Conservation (phyloP, 23 tunicate species). For the Corella eumyota region DNA sequence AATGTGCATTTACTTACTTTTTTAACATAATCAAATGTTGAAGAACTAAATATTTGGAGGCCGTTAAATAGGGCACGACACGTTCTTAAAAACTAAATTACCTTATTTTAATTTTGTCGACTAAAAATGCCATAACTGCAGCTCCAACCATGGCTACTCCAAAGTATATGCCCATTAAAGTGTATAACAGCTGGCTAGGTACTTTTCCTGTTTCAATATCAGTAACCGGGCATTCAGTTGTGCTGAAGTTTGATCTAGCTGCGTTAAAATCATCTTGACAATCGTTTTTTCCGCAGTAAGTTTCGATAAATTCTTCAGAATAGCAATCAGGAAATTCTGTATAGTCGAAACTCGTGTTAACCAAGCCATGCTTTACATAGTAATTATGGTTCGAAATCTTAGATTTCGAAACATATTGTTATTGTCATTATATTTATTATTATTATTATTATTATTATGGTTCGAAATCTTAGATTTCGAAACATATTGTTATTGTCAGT, state of each 20-base stretch:
- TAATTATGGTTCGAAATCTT: too few relatives aligned
- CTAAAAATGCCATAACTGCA: slow-evolving; percentile 33
- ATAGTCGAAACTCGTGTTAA: too few relatives aligned
- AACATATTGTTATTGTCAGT: too few relatives aligned
- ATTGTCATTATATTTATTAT: too few relatives aligned
- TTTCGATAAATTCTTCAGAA: slow-evolving; percentile 25
- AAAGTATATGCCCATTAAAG: slow-evolving; percentile 86
- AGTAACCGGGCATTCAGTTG: slow-evolving; percentile 11
- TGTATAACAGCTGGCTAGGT: slow-evolving; percentile 24
- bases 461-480: too few relatives aligned
- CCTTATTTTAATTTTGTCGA: slow-evolving; percentile 53
- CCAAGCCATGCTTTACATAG: too few relatives aligned
- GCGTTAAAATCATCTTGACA: slow-evolving; percentile 40
- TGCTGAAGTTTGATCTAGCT: slow-evolving; percentile 13
- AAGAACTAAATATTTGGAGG: too few relatives aligned
- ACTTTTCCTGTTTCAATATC: not conserved
- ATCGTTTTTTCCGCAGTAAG: slow-evolving; percentile 60
- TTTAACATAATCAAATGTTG: too few relatives aligned
- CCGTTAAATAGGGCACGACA: not conserved
- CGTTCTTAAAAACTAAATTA: too few relatives aligned
- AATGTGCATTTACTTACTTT: too few relatives aligned
- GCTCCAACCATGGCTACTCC: slow-evolving; percentile 63
- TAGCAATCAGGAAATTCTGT: slow-evolving; percentile 56
- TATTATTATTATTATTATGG: too few relatives aligned
- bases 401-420: too few relatives aligned